Evolutionary conservation across 1,140 invertebrate genomes (phyloP).

Genomic region (Drosophila punjabiensis): DNA sequence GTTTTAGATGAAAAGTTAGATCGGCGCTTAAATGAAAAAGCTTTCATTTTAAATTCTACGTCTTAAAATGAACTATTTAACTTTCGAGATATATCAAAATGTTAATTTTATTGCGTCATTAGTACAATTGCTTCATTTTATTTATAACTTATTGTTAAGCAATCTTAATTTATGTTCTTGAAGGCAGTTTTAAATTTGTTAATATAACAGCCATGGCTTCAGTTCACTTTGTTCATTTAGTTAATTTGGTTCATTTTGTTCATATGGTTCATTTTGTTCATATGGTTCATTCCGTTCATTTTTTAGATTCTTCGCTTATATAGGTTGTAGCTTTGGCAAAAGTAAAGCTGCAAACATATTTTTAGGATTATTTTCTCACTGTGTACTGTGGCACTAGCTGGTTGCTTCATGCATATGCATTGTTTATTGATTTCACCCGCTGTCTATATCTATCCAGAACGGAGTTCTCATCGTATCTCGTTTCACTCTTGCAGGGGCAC

Average conservation of each 20-base stretch:
- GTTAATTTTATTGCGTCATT: too few species aligned
- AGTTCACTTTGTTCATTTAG: background rate
- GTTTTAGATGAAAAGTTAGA: background rate
- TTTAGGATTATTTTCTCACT: background rate
- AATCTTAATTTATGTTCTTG: background rate
- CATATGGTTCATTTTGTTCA: too few species aligned
- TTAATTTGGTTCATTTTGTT: too few species aligned
- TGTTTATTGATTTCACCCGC: conserved; percentile 75
- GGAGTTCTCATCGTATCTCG: conserved; percentile 43
- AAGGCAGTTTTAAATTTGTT: background rate
- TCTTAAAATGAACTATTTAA: background rate
- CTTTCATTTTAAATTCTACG: too few species aligned
- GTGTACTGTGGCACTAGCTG: conserved; percentile 3
- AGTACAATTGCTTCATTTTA: background rate
- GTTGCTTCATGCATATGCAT: conserved; percentile 74
- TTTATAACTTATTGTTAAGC: background rate
- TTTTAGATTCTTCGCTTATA: background rate
- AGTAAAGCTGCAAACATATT: background rate
- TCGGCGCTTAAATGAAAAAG: too few species aligned
- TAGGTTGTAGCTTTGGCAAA: background rate
- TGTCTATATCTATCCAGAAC: conserved; percentile 50
- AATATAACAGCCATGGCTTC: background rate
- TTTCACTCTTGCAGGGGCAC: conserved; percentile 84
- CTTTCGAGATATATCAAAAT: too few species aligned
- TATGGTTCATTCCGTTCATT: background rate